A percentile compares a stretch with the other conserved stretches of the same genome.
Evolutionary conservation across 1,140 invertebrate species (phyloP).

Genomic region (Drosophila miranda): DNA sequence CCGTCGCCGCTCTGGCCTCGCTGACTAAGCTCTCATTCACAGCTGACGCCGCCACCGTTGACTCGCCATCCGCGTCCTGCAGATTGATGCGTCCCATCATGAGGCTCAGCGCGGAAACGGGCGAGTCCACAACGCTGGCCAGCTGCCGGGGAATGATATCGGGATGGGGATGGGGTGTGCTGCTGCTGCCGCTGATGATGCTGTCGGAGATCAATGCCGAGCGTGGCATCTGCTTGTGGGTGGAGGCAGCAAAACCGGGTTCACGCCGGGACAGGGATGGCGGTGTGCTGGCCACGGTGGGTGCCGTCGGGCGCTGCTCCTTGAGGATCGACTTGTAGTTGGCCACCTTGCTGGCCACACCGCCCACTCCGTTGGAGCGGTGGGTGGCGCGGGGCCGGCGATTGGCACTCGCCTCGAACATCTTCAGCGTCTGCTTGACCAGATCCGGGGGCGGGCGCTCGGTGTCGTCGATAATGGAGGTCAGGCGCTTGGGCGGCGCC

Average conservation of each 20-base stretch:
- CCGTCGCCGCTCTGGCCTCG: conserved; percentile 41
- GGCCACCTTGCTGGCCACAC: conserved; percentile 87
- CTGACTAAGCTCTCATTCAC: conserved; percentile 19
- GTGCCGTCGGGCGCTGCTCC: conserved; percentile 70
- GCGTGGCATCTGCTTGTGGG: conserved; percentile 32
- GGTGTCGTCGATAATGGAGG: conserved; percentile 88
- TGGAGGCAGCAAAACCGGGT: conserved; percentile 52
- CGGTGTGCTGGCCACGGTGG: not conserved
- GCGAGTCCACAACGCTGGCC: conserved; percentile 38
- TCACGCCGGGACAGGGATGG: conserved; percentile 35
- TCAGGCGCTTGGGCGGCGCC: conserved; percentile 85
- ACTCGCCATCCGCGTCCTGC: conserved; percentile 11
- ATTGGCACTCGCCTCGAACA: conserved; percentile 90
- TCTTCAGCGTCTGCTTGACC: conserved; percentile 91
- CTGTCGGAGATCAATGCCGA: not conserved
- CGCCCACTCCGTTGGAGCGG: conserved; percentile 84
- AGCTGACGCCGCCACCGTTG: not conserved
- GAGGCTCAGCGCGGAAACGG: conserved; percentile 35
- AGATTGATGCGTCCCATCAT: conserved; percentile 61
- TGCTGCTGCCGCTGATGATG: too few species aligned
- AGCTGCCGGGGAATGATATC: conserved; percentile 62
- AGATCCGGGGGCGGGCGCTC: conserved; percentile 93
- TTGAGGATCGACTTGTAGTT: conserved; percentile 87
- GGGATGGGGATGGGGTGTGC: conserved; percentile 35
- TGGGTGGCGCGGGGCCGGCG: conserved; percentile 79